Percentiles rank a stretch among this genome's conserved stretches.
These are phyloP conservation scores for Novumbra hubbsi DNA, from an alignment of 2,797 vertebrate genomes.

Conservation along the genomic window DNA sequence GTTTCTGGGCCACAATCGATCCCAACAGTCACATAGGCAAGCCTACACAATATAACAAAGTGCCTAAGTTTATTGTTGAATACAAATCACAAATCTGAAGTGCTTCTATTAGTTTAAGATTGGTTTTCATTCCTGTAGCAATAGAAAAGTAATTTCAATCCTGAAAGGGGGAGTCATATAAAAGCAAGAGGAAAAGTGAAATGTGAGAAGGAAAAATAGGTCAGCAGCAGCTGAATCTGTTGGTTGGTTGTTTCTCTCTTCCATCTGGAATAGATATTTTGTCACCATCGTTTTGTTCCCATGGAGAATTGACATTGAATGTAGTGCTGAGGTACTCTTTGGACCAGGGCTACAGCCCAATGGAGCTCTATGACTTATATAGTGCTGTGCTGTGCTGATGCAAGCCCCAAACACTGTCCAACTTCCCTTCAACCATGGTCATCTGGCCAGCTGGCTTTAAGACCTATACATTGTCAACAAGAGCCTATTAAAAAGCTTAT, in stretches of 20 bases:
- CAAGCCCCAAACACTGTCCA: constrained; percentile 23
- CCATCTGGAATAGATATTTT: constrained; percentile 57
- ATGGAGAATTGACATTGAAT: constrained; percentile 4
- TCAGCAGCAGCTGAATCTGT: constrained; percentile 43
- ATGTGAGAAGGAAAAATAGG: constrained; percentile 35
- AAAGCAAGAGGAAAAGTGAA: constrained; percentile 24
- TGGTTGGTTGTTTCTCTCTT: constrained; percentile 15
- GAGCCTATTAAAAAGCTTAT: constrained; percentile 3
- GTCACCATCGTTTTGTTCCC: constrained; percentile 13
- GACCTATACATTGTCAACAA: constrained; percentile 16
- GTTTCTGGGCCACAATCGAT: background rate
- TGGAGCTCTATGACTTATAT: constrained; percentile 38
- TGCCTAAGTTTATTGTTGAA: no score
- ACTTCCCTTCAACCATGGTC: constrained; percentile 11
- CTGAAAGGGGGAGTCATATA: constrained; percentile 2
- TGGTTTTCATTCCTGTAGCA: background rate
- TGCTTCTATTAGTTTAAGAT: constrained; percentile 6
- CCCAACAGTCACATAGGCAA: background rate
- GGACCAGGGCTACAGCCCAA: constrained; percentile 23
- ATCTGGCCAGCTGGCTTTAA: constrained; percentile 29
- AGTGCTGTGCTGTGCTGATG: constrained; percentile 21
- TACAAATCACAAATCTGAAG: background rate
- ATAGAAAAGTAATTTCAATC: constrained; percentile 22
- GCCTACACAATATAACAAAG: background rate
- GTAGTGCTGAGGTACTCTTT: constrained; percentile 47